Base-by-base conservation (phyloP, 2,888 invertebrate genomes). In the Aproaerema taeniolella region DNA sequence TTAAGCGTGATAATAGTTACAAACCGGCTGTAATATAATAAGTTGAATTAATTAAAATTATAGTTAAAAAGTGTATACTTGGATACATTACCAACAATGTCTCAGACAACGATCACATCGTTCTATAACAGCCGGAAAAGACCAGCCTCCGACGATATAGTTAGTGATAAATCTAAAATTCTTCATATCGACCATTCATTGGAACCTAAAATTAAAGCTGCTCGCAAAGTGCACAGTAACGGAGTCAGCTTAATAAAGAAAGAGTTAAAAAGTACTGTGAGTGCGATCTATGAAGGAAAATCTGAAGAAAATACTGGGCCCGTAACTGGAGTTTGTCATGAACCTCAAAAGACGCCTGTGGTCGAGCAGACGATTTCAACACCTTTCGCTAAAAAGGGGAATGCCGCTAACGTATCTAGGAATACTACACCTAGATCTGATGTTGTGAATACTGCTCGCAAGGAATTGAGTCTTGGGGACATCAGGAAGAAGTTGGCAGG, bases 61-160 rank as follows among this genome's bases (percentile, higher is more conserved):
- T 6, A 20, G 20, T 20, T 20, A 20, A 20, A 20, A 20, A 20
- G 20, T 20, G 5, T 4, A 6, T 6, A 20, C 20, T 4, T 20
- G 7, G 20, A n/a, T n/a, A n/a, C n/a, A n/a, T n/a, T n/a, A n/a
- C n/a, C n/a, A 38, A 59, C 24, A 9, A 94, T 94, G 94, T 90
- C 93, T 49, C 94, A 95, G 76, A 91, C 92, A 55, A 91, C 92
- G 36, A 89, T 95, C 42, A 91, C 92, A 46, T 89, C 90, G 48
- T 95, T 89, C 86, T 95, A 93, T 70, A 91, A 89, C 67, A 91
- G 91, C 58, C 89, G 94, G 62, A 95, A 95, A 80, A 89, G 94
- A 57, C 88, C 90, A 42, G 92, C 91, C n/a, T 70, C 83, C 6
- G 93, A 93, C 36, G 93, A 94, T 63, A 64, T 80, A 58, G 55